These are phyloP conservation scores for Apamea sordens DNA, from an alignment of 2,888 invertebrate genomes.

Conservation along the genomic window DNA sequence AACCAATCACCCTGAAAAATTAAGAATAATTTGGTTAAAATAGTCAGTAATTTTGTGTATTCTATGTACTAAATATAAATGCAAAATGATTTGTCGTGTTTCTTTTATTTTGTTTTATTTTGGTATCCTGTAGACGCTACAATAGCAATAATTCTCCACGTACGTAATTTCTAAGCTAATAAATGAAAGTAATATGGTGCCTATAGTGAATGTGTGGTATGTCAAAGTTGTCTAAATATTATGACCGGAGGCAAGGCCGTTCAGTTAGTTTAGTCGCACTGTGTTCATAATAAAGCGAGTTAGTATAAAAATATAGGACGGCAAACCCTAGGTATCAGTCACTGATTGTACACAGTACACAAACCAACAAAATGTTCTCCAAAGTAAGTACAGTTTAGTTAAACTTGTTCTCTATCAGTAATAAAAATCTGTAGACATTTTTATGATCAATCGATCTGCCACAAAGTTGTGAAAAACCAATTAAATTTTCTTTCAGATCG, in stretches of 20 bases:
- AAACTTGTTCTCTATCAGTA: background rate
- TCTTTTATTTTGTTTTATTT: conserved; percentile 3
- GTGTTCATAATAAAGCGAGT: conserved; percentile 55
- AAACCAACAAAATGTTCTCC: conserved; percentile 78
- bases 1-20: background rate
- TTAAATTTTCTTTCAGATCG: conserved; percentile 70
- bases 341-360: conserved; percentile 68
- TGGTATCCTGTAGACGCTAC: background rate
- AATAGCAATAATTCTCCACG: background rate
- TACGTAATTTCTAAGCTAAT: background rate
- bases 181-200: conserved; percentile 35
- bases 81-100: background rate
- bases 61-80: conserved; percentile 8
- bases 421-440: background rate
- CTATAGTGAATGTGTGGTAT: conserved; percentile 30
- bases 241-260: conserved; percentile 75
- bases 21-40: background rate
- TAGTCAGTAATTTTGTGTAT: background rate
- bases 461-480: background rate
- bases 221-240: conserved; percentile 40
- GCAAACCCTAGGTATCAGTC: conserved; percentile 65
- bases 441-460: background rate
- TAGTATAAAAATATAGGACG: conserved; percentile 70
- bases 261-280: conserved; percentile 59
- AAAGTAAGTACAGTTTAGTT: conserved; percentile 75